Base-by-base conservation (phyloP, 1,140 invertebrate species). In the Nasonia longicornis region DNA sequence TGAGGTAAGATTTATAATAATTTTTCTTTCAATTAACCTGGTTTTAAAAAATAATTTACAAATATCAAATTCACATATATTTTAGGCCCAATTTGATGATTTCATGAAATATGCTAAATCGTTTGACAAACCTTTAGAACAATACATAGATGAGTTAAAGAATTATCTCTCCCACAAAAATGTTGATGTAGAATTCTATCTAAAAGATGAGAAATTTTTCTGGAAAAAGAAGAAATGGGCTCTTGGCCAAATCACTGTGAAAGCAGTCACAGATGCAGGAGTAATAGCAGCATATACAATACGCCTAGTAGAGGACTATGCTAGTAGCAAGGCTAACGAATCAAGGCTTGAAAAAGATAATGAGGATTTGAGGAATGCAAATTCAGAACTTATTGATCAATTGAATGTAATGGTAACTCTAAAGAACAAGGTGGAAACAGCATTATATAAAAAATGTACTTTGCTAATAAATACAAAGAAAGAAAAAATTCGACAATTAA, bases 391-490 rank as follows among this genome's bases (percentile, higher is more conserved):
- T 29, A 79, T 8, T 4, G 31, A 26, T 6, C 38, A 82, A 64
- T 38, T 85, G 22, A 77, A 85, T 38, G 11, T 82, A 66, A 80
- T 85, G n/a, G 75, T 81, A 29, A n/a, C 72, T 20, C 63, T 76
- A 2, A 87, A 86, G 69, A 45, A n/a, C 14, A n/a, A 31, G 35
- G 78, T 86, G 58, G 87, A 87, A 35, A 71, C 77, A 22, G 63
- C 82, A 52, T 66, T 86, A 26, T 85, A 84, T 26, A 81, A 72
- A 26, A 87, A 80, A 22, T 87, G 86, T 83, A 26, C 84, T 35
- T 45, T 85, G 29, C 10, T 87, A 31, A 31, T 87, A 52, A 87
- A 87, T 84, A 22, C 84, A 71, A 87, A 87, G 8, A 87, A 87
- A 35, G 69, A 79, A 74, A 86, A 77, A n/a, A 84, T 87, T 16